Evolutionary conservation across 1,140 invertebrate genomes (phyloP).

Genomic region (Drosophila navojoa): DNA sequence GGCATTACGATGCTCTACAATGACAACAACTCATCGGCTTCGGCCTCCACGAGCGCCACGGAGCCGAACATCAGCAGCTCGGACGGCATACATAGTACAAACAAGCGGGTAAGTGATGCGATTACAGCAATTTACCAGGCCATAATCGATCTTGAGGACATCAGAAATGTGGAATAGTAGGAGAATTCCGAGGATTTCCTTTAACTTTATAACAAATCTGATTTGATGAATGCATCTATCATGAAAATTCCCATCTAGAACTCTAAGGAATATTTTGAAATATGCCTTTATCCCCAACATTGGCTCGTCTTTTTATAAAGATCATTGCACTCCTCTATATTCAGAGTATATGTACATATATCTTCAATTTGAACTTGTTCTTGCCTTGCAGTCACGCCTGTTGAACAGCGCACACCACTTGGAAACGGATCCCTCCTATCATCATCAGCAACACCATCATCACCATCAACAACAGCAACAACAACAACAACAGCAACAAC

Average conservation of each 20-base stretch:
- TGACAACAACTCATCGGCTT: constrained; percentile 71
- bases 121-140: neutral
- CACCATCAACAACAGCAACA: constrained; percentile 62
- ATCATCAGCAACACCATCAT: constrained; percentile 72
- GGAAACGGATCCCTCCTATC: constrained; percentile 83
- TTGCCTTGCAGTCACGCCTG: constrained; percentile 64
- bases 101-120: constrained; percentile 75
- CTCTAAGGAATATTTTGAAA: no score
- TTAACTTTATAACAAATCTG: no score
- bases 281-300: no score
- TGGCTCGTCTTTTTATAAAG: neutral
- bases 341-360: neutral
- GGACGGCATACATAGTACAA: constrained; percentile 84
- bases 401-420: constrained; percentile 74
- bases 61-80: constrained; percentile 81
- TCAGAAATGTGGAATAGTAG: no score
- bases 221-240: no score
- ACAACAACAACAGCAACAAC: constrained; percentile 50
- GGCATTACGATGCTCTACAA: constrained; percentile 70
- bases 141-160: no score
- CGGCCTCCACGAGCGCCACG: constrained; percentile 71
- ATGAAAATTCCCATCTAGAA: no score
- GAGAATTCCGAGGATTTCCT: no score
- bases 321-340: neutral
- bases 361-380: neutral